Base-by-base conservation (phyloP, 1,140 invertebrate genomes). In the Ridgeia piscesae region DNA sequence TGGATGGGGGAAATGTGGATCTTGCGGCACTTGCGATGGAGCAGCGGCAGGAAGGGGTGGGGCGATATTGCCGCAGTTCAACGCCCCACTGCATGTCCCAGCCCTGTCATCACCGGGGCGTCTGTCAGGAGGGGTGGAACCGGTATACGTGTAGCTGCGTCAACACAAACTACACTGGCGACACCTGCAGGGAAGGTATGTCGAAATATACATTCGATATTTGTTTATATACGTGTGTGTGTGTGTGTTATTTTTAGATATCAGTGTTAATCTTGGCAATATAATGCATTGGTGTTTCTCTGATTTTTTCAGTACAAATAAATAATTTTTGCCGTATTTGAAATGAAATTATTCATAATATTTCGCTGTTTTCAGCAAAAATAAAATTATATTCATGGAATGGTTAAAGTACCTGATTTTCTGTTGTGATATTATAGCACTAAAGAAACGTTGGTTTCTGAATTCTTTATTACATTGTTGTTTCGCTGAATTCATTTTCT, bases 61-160 rank as follows among this genome's bases (percentile, higher is more conserved):
- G 92, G 77, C 93, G 94, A 88, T 94, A 94, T 89, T 95, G 95
- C 93, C 93, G 92, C 58, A 93, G 93, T 97, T 97, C 98, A 94
- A 96, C 97, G 88, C 97, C 97, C 92, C 98, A 98, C 94, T 99
- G 99, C 95, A 98, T 97, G 33, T 97, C 97, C 2, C 48, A 91
- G 14, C 91, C 99, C 0, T 99, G 99, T 95, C 97, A 98, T 95
- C 98, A 99, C 95, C 97, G 97, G 33, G 99, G 98, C 27, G 96
- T 97, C 42, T 99, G 99, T 96, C 96, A 97, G 27, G 98, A 99
- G 96, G 99, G 99, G 9, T 99, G 99, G 98, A 99, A 99, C 96
- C 97, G 99, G 93, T 99, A 98, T 94, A 97, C 98, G 89, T 99
- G 99, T 95, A 99, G 99, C 96, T 99, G 99, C 96, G 97, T 98